phyloP scores from a whole-genome alignment of 2,888 invertebrate genomes.

The Agonopterix subpropinquella region DNA sequence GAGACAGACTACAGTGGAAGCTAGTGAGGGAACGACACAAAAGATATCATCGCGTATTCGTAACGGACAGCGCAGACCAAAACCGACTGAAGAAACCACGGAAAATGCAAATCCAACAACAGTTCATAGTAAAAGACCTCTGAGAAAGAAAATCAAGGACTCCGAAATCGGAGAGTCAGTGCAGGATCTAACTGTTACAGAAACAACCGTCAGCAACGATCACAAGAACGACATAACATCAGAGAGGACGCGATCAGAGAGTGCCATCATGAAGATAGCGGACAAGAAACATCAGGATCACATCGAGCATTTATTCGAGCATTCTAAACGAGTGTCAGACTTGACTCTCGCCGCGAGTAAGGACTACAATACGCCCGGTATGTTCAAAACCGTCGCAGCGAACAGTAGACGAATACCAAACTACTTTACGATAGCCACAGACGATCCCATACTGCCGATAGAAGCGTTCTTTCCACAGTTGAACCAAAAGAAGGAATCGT shows the following conservation, averaged over 20 bases:
- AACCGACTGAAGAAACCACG: constrained; percentile 53
- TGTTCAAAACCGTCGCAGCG: constrained; percentile 80
- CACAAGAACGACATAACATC: constrained; percentile 52
- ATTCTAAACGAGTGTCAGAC: constrained; percentile 82
- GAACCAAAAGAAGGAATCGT: constrained; percentile 76
- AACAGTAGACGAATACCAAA: constrained; percentile 79
- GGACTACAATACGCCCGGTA: constrained; percentile 81
- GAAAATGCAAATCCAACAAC: constrained; percentile 42
- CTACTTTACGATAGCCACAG: constrained; percentile 84
- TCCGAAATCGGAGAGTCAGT: constrained; percentile 57
- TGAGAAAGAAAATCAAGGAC: constrained; percentile 56
- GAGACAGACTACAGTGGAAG: constrained; percentile 48
- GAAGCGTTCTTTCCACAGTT: constrained; percentile 87
- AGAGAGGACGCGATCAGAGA: constrained; percentile 66
- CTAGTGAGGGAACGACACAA: constrained; percentile 50
- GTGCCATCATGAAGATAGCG: constrained; percentile 75
- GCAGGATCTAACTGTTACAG: constrained; percentile 54
- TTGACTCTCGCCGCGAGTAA: constrained; percentile 83
- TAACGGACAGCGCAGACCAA: constrained; percentile 51
- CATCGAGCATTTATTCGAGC: constrained; percentile 62
- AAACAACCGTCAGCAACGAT: constrained; percentile 35
- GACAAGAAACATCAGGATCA: constrained; percentile 68
- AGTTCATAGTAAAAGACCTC: constrained; percentile 44
- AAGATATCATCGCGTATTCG: constrained; percentile 59
- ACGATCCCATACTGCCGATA: constrained; percentile 86